Conservation (phyloP, 2,888 invertebrate species). For the Amphipyra berbera region DNA sequence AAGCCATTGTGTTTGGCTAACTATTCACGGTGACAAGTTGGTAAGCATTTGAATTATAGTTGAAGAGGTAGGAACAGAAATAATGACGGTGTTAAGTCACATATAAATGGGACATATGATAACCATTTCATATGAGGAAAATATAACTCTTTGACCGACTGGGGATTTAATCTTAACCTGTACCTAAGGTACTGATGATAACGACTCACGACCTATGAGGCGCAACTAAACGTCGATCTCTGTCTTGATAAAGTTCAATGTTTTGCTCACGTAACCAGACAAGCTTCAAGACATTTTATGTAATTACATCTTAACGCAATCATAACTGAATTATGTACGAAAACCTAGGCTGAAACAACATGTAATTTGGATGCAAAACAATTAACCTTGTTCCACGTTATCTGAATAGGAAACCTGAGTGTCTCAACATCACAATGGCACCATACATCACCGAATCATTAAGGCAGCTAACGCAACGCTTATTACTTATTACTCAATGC, state of each 20-base stretch:
- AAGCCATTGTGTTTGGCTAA: too few relatives aligned
- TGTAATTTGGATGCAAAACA: conserved; percentile 45
- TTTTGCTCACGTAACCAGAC: conserved; percentile 23
- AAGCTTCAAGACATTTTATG: conserved; percentile 25
- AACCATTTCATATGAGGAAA: too few relatives aligned
- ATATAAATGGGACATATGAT: too few relatives aligned
- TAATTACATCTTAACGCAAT: conserved; percentile 46
- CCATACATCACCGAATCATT: conserved; percentile 79
- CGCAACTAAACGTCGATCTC: background rate
- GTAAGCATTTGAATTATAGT: too few relatives aligned
- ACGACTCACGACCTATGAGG: background rate
- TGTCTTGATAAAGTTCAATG: background rate
- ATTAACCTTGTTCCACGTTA: conserved; percentile 59
- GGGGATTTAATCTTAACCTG: too few relatives aligned
- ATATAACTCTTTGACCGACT: too few relatives aligned
- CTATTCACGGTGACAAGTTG: too few relatives aligned
- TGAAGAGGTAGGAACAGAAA: too few relatives aligned
- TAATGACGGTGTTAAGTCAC: too few relatives aligned
- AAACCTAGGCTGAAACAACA: conserved; percentile 30
- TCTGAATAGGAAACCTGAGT: conserved; percentile 60
- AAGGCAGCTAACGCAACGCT: conserved; percentile 80
- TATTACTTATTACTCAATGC: conserved; percentile 85
- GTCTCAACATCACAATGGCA: conserved; percentile 70
- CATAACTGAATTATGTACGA: conserved; percentile 45
- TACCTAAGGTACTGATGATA: too few relatives aligned